Evolutionary conservation across 2,888 invertebrate species (phyloP).

Genomic region (Scrobipalpa costella): DNA sequence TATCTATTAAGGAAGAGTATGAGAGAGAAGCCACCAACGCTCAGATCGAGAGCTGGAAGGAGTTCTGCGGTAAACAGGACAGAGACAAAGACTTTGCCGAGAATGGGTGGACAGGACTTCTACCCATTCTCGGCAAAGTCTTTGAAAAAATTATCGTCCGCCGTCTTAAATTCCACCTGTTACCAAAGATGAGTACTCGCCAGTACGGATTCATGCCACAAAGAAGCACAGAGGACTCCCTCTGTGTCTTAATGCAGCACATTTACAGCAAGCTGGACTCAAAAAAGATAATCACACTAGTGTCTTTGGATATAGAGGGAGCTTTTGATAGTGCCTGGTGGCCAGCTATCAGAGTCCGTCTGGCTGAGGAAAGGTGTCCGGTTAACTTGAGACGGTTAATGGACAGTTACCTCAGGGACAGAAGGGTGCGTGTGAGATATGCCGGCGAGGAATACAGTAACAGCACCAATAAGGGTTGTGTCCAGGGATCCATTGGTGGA

Average conservation of each 20-base stretch:
- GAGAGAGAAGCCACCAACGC: slow-evolving; percentile 9
- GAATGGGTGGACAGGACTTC: slow-evolving; percentile 25
- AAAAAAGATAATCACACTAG: background rate
- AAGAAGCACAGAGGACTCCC: slow-evolving; percentile 18
- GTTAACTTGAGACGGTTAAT: slow-evolving; percentile 25
- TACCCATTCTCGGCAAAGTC: slow-evolving; percentile 2
- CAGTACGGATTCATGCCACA: slow-evolving; percentile 18
- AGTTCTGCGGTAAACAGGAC: slow-evolving; percentile 29
- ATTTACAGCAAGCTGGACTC: slow-evolving; percentile 9
- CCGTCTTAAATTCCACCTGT: background rate
- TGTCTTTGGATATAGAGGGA: background rate
- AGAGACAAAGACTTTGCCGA: no score
- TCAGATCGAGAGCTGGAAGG: slow-evolving; percentile 27
- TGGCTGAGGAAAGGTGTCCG: slow-evolving; percentile 28
- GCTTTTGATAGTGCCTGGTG: slow-evolving; percentile 27
- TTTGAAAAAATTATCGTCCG: slow-evolving; percentile 8
- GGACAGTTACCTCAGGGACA: slow-evolving; percentile 20
- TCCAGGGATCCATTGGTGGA: slow-evolving; percentile 12
- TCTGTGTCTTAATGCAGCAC: slow-evolving; percentile 18
- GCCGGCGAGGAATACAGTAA: background rate
- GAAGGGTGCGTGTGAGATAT: background rate
- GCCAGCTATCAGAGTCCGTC: slow-evolving; percentile 28
- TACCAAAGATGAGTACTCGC: slow-evolving; percentile 13
- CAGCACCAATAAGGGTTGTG: background rate
- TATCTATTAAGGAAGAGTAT: slow-evolving; percentile 26